Evolutionary conservation across 2,113 vertebrate genomes (phyloP).

Genomic region (Stigmatopora argus): DNA sequence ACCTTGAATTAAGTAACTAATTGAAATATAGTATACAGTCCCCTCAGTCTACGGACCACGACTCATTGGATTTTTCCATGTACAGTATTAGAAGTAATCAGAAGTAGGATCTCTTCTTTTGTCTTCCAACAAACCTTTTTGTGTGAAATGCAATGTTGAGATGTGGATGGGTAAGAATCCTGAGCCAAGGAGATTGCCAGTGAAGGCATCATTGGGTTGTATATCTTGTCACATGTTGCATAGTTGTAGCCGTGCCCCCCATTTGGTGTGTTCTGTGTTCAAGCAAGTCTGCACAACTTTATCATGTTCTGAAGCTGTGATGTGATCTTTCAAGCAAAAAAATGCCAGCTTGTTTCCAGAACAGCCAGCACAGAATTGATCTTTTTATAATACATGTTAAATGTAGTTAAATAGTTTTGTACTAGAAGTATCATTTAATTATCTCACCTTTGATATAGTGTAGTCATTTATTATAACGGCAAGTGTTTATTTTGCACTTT

Average conservation of each 20-base stretch:
- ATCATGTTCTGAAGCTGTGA: constrained; percentile 38
- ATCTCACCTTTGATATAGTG: constrained; percentile 53
- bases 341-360: constrained; percentile 35
- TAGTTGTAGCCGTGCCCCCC: constrained; percentile 42
- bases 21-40: background rate
- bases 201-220: constrained; percentile 14
- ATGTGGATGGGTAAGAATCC: constrained; percentile 30
- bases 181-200: constrained; percentile 19
- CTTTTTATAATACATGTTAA: constrained; percentile 32
- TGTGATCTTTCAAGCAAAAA: constrained; percentile 19
- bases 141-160: constrained; percentile 43
- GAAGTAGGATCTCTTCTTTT: constrained; percentile 54
- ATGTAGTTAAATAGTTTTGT: constrained; percentile 47
- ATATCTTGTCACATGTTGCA: constrained; percentile 20
- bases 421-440: constrained; percentile 50
- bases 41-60: background rate
- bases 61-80: constrained; percentile 37
- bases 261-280: constrained; percentile 3
- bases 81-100: constrained; percentile 9
- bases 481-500: constrained; percentile 67
- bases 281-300: constrained; percentile 43
- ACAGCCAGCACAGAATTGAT: constrained; percentile 19
- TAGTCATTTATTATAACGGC: constrained; percentile 55
- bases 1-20: background rate
- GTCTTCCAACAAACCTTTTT: constrained; percentile 66